Evolutionary conservation across 2,113 vertebrate species (phyloP), one percentile per base, ranked within the genome.

Genomic region (Coptodon rendalli): DNA sequence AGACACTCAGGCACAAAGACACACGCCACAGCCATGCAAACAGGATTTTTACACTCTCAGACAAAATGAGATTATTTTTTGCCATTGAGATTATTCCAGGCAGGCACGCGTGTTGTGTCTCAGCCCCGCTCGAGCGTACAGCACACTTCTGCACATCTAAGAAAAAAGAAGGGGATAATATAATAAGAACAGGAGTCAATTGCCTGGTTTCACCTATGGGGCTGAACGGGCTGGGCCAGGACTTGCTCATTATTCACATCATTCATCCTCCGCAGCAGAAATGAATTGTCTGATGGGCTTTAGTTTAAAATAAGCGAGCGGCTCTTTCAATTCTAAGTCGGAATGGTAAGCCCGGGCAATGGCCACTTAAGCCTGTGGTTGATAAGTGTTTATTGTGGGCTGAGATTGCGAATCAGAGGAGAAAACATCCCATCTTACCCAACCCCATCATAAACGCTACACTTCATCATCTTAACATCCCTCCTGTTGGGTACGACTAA

Each of bases 1-100:
- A 95, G 87, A 95, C 92, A 92, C 83, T 84, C 86, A 8, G 78
- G 76, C 92, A 95, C 94, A 95, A 93, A 94, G 91, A 87, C 90
- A 4, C 89, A 83, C 87, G 78, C 86, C 92, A 34, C 91, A 87
- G 82, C 94, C 94, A 90, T 95, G 93, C 94, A 94, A 95, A 96
- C 94, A 90, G 88, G 94, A 95, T 96, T 96, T 95, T 91, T 95
- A 95, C 95, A 95, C 94, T 93, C 81, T 81, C 85, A 92, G 89
- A 94, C 92, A 86, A 94, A 96, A 95, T 95, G 90, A 94, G 94
- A 95, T 95, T 95, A 93, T 93, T 95, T 91, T 92, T 90, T 93
- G 87, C 90, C 92, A 90, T 91, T 93, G 87, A 94, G 86, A 94
- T 93, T 87, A 91, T 93, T 95, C 91, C 87, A 94, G 83, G 57